Evolutionary conservation across 2,797 vertebrate genomes (phyloP).

Genomic region (Arremon brunneinucha): DNA sequence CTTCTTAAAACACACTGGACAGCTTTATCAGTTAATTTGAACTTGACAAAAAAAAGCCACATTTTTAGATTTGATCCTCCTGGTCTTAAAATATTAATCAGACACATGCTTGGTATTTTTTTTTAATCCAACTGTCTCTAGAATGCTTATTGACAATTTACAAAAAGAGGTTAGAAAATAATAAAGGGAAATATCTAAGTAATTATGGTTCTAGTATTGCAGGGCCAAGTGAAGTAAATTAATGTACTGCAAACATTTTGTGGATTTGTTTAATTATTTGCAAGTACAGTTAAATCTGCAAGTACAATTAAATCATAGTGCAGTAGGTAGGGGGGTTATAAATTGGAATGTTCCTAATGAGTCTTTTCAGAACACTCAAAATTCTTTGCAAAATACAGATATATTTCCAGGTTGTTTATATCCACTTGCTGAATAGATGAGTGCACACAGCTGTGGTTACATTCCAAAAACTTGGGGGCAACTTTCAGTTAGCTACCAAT

Average conservation of each 20-base stretch:
- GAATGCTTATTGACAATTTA: conserved; percentile 75
- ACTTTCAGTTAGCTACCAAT: neutral
- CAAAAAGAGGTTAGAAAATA: conserved; percentile 75
- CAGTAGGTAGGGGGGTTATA: conserved; percentile 10
- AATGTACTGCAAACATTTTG: conserved; percentile 65
- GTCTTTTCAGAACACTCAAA: conserved; percentile 4
- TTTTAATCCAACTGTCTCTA: conserved; percentile 70
- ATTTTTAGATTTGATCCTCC: conserved; percentile 67
- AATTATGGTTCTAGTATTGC: conserved; percentile 62
- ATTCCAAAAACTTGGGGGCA: neutral
- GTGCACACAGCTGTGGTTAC: neutral
- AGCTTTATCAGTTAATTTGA: conserved; percentile 9
- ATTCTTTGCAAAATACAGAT: neutral
- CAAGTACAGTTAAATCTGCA: conserved; percentile 61
- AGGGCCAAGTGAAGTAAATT: conserved; percentile 70
- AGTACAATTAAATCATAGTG: conserved; percentile 44
- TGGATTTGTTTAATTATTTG: conserved; percentile 73
- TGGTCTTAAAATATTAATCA: conserved; percentile 79
- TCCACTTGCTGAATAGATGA: neutral
- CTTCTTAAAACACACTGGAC: neutral
- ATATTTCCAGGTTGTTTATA: neutral
- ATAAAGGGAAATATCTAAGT: conserved; percentile 75
- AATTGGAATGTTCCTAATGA: conserved; percentile 26
- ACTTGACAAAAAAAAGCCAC: neutral
- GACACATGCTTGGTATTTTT: conserved; percentile 65